phyloP scores from a whole-genome alignment of 1,140 invertebrate genomes.

The Sinonovacula constricta region DNA sequence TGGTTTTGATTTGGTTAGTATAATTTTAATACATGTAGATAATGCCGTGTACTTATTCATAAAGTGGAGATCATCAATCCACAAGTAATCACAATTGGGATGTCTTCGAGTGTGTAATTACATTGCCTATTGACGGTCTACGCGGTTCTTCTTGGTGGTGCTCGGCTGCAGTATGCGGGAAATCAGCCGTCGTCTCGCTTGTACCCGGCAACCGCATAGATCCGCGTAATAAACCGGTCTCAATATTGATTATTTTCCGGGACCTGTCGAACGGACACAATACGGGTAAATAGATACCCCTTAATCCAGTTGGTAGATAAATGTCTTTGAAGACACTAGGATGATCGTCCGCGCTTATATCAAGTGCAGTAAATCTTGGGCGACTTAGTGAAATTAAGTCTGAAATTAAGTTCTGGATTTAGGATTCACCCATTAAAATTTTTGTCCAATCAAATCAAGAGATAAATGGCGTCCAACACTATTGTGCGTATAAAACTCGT shows the following conservation, averaged over 20 bases:
- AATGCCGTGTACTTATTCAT: too few relatives aligned
- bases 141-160: too few relatives aligned
- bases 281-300: constrained; percentile 21
- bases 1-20: too few relatives aligned
- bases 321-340: constrained; percentile 25
- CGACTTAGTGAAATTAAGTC: constrained; percentile 22
- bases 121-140: too few relatives aligned
- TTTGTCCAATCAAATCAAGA: constrained; percentile 8
- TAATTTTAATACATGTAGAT: too few relatives aligned
- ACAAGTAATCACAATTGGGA: too few relatives aligned
- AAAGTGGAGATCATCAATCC: too few relatives aligned
- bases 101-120: too few relatives aligned
- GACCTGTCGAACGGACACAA: neutral
- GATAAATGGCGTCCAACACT: too few relatives aligned
- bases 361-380: constrained; percentile 16
- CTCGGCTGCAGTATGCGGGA: too few relatives aligned
- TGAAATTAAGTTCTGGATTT: constrained; percentile 15
- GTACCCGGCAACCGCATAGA: constrained; percentile 22
- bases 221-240: constrained; percentile 37
- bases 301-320: constrained; percentile 22
- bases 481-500: too few relatives aligned
- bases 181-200: constrained; percentile 1
- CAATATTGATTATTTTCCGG: neutral
- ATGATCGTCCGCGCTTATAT: constrained; percentile 21
- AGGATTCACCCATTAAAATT: neutral